These are phyloP conservation scores for Pogonocherus hispidulus DNA, from an alignment of 2,888 invertebrate genomes.

Conservation along the genomic window DNA sequence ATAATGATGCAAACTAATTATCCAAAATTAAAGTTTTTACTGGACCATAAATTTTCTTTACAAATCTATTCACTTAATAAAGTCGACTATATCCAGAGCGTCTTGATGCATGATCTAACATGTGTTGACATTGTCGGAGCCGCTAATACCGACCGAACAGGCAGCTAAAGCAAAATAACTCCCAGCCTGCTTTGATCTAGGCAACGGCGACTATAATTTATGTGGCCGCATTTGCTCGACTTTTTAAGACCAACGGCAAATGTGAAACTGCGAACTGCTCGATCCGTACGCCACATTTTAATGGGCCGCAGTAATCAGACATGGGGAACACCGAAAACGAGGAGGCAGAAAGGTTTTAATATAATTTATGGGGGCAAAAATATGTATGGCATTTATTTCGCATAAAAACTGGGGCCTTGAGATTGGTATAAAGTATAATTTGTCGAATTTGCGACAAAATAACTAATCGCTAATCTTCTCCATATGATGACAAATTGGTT, in stretches of 20 bases:
- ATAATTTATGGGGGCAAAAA: too few species aligned
- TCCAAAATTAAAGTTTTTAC: conserved; percentile 59
- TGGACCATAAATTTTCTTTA: conserved; percentile 65
- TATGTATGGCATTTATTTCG: too few species aligned
- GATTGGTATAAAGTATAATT: too few species aligned
- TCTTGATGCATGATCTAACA: conserved; percentile 57
- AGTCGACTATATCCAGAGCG: conserved; percentile 46
- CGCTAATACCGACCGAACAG: conserved; percentile 45
- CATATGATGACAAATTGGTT: too few species aligned
- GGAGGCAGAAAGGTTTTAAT: too few species aligned
- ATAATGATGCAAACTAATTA: conserved; percentile 54
- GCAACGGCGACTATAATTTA: conserved; percentile 51
- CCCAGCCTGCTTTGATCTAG: conserved; percentile 56
- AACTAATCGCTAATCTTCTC: too few species aligned
- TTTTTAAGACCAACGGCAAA: conserved; percentile 14
- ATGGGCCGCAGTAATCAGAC: not conserved
- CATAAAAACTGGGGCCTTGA: too few species aligned
- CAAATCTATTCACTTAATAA: conserved; percentile 65
- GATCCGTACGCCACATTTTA: not conserved
- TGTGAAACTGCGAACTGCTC: not conserved
- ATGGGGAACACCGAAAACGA: not conserved
- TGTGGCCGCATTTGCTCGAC: conserved; percentile 46
- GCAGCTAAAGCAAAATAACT: conserved; percentile 48
- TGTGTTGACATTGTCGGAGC: conserved; percentile 52
- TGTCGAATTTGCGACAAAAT: too few species aligned